Evolutionary conservation across 2,113 vertebrate species (phyloP), one percentile per base, ranked within the genome.

Genomic region (Dipodomys ordii): DNA sequence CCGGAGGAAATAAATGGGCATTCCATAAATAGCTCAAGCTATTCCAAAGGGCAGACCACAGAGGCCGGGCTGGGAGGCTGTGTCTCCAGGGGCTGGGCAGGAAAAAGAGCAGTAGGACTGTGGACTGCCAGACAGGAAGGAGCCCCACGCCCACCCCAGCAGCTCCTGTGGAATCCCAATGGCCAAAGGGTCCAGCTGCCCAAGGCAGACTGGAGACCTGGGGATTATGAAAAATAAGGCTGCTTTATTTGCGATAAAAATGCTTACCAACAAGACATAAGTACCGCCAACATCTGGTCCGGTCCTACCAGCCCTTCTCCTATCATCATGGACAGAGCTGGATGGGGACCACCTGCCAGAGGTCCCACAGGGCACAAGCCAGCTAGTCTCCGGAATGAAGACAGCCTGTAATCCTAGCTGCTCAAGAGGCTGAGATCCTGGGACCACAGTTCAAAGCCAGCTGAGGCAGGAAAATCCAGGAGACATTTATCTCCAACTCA

Each of bases 1-100:
- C 76, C 80, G 4, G 19, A 85, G 71, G 74, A 85, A 88, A n/a
- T 18, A 76, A n/a, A 28, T 0, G 3, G n/a, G 8, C 15, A 30
- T 8, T 12, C 87, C 72, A 60, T 64, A 77, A 92, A 85, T 84
- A 94, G n/a, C 83, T 20, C 46, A 12, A 12, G 76, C 71, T 62
- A 1, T 30, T 32, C 57, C 39, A 16, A 94, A 57, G 65, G 57
- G 1, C 0, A 16, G 4, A 1, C 20, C 2, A 15, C 1, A 27
- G 71, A 62, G 62, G 3, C 72, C 15, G 19, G 69, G 25, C 57
- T 78, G 15, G 53, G 39, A 39, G 44, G 46, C 35, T 1, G 19
- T 11, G 71, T 81, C 82, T 68, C 2, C 39, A 6, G 32, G 32
- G 86, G 28, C 28, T 1, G 12, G n/a, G 30, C 69, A 49, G 94